Evolutionary conservation across 2,888 invertebrate genomes (phyloP).

Genomic region (Poecilobothrus nobilitatus): DNA sequence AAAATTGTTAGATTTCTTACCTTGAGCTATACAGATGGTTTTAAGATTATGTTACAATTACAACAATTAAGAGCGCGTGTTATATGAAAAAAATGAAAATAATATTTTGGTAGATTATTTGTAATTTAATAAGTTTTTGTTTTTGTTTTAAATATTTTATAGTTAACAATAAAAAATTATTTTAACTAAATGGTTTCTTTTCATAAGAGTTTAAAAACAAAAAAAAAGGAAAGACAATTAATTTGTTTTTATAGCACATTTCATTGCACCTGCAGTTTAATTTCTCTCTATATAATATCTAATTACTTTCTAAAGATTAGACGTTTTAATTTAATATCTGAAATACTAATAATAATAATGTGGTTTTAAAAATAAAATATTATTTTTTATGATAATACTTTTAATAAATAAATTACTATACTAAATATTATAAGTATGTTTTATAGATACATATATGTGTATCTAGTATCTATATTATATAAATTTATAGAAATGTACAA

Average conservation of each 20-base stretch:
- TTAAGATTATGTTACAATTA: neutral
- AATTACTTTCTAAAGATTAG: too few species aligned
- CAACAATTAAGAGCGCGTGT: neutral
- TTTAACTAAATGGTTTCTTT: too few species aligned
- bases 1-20: neutral
- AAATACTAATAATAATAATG: too few species aligned
- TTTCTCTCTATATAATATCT: too few species aligned
- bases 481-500: too few species aligned
- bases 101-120: neutral
- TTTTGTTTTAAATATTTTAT: neutral
- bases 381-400: too few species aligned
- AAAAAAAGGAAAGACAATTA: neutral
- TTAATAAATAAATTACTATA: too few species aligned
- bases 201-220: neutral
- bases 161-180: neutral
- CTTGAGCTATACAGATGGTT: neutral
- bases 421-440: too few species aligned
- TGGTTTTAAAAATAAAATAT: too few species aligned
- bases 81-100: neutral
- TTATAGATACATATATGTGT: too few species aligned
- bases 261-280: neutral
- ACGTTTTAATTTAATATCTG: too few species aligned
- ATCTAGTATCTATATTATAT: too few species aligned
- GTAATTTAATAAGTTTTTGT: neutral
- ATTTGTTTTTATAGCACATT: slow-evolving; percentile 6